A percentile compares a stretch with the other conserved stretches of the same genome.
Evolutionary conservation across 1,140 invertebrate genomes (phyloP).

Genomic region (Nebria ingens): DNA sequence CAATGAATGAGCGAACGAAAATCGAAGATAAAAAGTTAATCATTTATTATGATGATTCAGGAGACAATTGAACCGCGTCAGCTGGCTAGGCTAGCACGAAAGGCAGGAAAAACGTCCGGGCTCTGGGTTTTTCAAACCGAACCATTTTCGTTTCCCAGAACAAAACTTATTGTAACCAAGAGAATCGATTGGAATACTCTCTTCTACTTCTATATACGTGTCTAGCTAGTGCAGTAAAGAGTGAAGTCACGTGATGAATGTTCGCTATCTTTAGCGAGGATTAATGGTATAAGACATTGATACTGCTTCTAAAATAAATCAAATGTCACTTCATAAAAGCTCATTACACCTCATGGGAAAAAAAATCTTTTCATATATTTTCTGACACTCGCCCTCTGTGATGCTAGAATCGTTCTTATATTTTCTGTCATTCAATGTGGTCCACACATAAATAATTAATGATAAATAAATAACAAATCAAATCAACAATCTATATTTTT

Average conservation of each 20-base stretch:
- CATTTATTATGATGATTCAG: not conserved
- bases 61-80: not conserved
- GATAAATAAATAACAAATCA: too few species aligned
- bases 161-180: not conserved
- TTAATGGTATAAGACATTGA: slow-evolving; percentile 9
- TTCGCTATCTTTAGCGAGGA: not conserved
- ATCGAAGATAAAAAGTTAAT: not conserved
- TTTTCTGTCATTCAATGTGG: too few species aligned
- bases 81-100: too few species aligned
- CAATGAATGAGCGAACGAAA: too few species aligned
- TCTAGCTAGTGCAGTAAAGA: not conserved
- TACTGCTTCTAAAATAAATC: slow-evolving; percentile 6
- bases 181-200: too few species aligned
- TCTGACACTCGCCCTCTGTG: too few species aligned
- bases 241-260: not conserved
- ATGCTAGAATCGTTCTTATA: too few species aligned
- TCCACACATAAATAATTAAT: too few species aligned
- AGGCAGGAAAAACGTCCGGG: too few species aligned
- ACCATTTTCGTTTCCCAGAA: not conserved
- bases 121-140: too few species aligned
- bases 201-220: too few species aligned
- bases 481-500: too few species aligned
- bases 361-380: slow-evolving; percentile 3
- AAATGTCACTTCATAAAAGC: not conserved
- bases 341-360: slow-evolving; percentile 1